Conservation (phyloP, 2,888 invertebrate species). For the Merodon equestris region DNA sequence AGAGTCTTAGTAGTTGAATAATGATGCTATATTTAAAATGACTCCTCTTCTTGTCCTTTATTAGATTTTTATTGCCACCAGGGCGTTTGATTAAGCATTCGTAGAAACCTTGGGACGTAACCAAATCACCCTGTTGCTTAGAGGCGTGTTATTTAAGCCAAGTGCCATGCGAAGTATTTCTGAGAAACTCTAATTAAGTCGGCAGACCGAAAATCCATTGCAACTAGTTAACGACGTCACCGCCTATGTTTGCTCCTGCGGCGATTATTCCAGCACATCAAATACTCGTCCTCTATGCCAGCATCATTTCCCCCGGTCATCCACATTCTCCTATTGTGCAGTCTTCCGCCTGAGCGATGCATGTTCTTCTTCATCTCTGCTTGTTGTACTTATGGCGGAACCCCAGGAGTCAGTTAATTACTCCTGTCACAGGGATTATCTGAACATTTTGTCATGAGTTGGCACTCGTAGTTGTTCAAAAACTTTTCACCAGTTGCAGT, state of each 20-base stretch:
- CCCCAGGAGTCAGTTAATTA: slow-evolving; percentile 36
- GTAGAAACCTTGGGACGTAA: no score
- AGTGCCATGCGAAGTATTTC: neutral
- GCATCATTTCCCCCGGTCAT: slow-evolving; percentile 2
- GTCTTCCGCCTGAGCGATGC: neutral
- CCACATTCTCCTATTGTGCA: neutral
- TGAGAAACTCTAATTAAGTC: slow-evolving; percentile 32
- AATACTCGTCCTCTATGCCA: neutral
- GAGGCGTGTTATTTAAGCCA: no score
- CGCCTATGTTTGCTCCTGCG: neutral
- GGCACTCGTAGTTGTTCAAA: no score
- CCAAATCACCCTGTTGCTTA: no score
- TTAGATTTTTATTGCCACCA: no score
- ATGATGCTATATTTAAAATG: no score
- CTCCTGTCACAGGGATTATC: slow-evolving; percentile 44
- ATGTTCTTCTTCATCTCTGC: neutral
- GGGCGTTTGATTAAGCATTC: no score
- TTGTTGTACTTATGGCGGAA: neutral
- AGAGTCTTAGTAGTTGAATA: no score
- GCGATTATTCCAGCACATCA: neutral
- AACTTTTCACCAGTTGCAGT: slow-evolving; percentile 57
- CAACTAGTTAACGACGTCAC: slow-evolving; percentile 4
- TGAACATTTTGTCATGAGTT: slow-evolving; percentile 22
- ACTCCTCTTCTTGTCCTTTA: no score
- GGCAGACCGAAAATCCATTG: slow-evolving; percentile 18